phyloP scores from a whole-genome alignment of 2,888 invertebrate species.

The Sphinx pinastri region DNA sequence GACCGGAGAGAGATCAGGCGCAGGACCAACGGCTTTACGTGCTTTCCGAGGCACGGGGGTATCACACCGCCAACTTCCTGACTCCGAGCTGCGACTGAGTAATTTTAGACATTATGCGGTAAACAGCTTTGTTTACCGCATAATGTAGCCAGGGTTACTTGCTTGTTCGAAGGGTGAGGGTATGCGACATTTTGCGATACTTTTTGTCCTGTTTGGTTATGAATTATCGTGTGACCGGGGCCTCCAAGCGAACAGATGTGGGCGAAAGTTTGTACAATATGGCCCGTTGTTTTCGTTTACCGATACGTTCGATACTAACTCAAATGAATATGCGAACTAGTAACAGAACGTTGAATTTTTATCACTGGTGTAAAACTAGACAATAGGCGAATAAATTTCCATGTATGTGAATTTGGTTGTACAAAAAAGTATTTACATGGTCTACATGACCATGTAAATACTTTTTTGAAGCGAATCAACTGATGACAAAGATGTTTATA shows the following conservation, averaged over 20 bases:
- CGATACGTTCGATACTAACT: not conserved
- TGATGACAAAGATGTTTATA: too few species aligned
- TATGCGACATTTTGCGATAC: not conserved
- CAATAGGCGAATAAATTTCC: not conserved
- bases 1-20: too few species aligned
- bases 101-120: too few species aligned
- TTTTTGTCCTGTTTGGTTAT: slow-evolving; percentile 6
- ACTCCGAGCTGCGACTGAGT: too few species aligned
- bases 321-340: not conserved
- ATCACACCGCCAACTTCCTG: too few species aligned
- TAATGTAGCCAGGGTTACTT: not conserved
- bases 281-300: not conserved
- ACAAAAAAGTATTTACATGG: too few species aligned
- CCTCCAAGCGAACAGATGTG: not conserved
- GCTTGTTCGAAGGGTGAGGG: not conserved
- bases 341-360: not conserved
- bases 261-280: not conserved
- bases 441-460: too few species aligned
- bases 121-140: too few species aligned
- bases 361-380: not conserved
- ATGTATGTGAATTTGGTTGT: too few species aligned
- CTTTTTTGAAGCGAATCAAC: too few species aligned
- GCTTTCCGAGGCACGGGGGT: too few species aligned
- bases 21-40: too few species aligned
- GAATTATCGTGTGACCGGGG: not conserved